These are phyloP conservation scores for Etheostoma spectabile DNA, from an alignment of 2,113 vertebrate species.

Conservation along the genomic window DNA sequence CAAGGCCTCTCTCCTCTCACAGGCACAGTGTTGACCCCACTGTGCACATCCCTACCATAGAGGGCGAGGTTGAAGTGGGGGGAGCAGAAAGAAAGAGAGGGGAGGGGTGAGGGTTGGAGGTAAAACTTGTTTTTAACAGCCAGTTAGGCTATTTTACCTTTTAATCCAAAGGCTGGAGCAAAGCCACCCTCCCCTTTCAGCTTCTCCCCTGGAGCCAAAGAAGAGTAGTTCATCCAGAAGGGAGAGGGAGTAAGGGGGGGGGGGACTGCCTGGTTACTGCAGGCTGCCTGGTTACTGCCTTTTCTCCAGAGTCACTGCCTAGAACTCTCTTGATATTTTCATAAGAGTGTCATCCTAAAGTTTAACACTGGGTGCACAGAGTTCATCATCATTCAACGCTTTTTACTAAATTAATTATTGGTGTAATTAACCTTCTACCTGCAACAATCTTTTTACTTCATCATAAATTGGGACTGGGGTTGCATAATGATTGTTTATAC, in stretches of 20 bases:
- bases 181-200: slow-evolving; percentile 64
- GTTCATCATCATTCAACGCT: slow-evolving; percentile 72
- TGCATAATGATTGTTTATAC: slow-evolving; percentile 48
- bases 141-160: slow-evolving; percentile 73
- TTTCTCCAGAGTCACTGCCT: slow-evolving; percentile 44
- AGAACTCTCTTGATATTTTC: slow-evolving; percentile 55
- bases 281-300: slow-evolving; percentile 37
- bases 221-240: slow-evolving; percentile 52
- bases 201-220: slow-evolving; percentile 61
- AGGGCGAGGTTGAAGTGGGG: slow-evolving; percentile 59
- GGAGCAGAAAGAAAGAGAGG: slow-evolving; percentile 23
- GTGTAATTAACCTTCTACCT: slow-evolving; percentile 82
- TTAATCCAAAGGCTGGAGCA: slow-evolving; percentile 68
- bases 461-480: slow-evolving; percentile 64
- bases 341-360: slow-evolving; percentile 68
- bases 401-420: slow-evolving; percentile 53
- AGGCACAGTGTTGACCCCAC: slow-evolving; percentile 68
- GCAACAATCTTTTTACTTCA: slow-evolving; percentile 80
- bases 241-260: slow-evolving; percentile 29
- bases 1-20: slow-evolving; percentile 81
- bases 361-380: slow-evolving; percentile 43
- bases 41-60: slow-evolving; percentile 62
- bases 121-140: slow-evolving; percentile 71
- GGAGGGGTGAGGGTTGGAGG: slow-evolving; percentile 43
- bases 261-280: not conserved